Conservation (phyloP, 2,888 invertebrate species). For the Metallyticus violacea region DNA sequence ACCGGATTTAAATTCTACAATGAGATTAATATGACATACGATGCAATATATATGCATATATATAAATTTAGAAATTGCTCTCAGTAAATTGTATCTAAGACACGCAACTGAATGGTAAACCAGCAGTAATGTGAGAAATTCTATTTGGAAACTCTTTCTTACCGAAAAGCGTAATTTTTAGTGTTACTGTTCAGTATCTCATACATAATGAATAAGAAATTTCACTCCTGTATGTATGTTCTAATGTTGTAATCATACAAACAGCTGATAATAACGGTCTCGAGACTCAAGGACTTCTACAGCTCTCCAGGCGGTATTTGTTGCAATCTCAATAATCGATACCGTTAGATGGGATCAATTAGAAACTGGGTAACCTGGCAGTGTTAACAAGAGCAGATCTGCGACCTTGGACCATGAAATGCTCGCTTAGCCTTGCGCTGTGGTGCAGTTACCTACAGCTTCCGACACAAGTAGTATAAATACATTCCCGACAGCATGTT, state of each 20-base stretch:
- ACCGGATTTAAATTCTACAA: no score
- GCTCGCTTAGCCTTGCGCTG: not conserved
- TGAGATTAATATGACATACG: no score
- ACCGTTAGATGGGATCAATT: not conserved
- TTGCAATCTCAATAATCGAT: not conserved
- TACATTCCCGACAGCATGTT: not conserved
- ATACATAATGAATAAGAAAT: not conserved
- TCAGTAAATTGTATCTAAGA: no score
- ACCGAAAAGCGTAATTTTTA: no score
- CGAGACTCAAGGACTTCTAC: not conserved
- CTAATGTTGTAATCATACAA: not conserved
- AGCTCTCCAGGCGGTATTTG: not conserved
- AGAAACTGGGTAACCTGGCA: not conserved
- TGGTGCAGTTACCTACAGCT: not conserved
- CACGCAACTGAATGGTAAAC: no score
- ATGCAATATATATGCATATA: no score
- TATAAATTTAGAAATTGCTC: no score
- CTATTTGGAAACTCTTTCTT: no score
- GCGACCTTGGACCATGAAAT: not conserved
- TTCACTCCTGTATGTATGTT: no score
- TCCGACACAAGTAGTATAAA: not conserved
- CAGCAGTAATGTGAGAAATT: no score
- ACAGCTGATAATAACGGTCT: not conserved
- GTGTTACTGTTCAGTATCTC: not conserved
- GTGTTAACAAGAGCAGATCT: not conserved